Evolutionary conservation across 2,888 invertebrate species (phyloP), one percentile per base, ranked within the genome.

Genomic region (Hemistola chrysoprasaria): DNA sequence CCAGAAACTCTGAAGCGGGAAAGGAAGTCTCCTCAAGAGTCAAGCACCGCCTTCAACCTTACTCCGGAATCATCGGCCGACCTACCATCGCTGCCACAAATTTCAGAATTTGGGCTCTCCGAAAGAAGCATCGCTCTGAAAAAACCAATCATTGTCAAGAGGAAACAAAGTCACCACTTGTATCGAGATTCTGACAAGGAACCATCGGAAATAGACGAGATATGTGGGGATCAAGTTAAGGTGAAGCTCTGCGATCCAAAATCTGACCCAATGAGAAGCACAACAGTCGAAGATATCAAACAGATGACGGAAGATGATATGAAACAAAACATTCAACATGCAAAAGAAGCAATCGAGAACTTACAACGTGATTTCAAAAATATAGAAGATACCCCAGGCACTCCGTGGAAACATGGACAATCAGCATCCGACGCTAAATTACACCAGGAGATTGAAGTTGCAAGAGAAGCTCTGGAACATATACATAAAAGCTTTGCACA

Each of bases 321-420:
- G 59, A 73, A 80, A 51, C 64, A 71, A n/a, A 85, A 72, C 41
- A 74, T 86, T 35, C 67, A 68, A 40, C 69, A 78, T 63, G 86
- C 84, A 8, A 83, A 79, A 48, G 78, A 78, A 65, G 85, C 84
- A 1, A 75, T 86, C n/a, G 78, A 85, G 51, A 73, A 69, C 38
- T 56, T 87, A 11, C 78, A 84, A 53, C 67, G 63, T 9, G 77
- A 83, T 43, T 51, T 85, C 21, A 58, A 66, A 34, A 71, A 64
- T 47, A 71, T 73, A 22, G 78, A 83, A 11, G 47, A 44, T n/a
- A 66, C 29, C 7, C 21, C 63, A 50, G 40, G 26, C 20, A 36
- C 50, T 1, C 45, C 58, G 31, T 61, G 60, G 52, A 60, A 65
- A 32, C 61, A 71, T 8, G 55, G 56, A 11, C 39, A 57, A 8